A percentile compares a stretch with the other conserved stretches of the same genome.
Evolutionary conservation across 2,113 vertebrate species (phyloP).

Genomic region (Ptychochromis oligacanthus): DNA sequence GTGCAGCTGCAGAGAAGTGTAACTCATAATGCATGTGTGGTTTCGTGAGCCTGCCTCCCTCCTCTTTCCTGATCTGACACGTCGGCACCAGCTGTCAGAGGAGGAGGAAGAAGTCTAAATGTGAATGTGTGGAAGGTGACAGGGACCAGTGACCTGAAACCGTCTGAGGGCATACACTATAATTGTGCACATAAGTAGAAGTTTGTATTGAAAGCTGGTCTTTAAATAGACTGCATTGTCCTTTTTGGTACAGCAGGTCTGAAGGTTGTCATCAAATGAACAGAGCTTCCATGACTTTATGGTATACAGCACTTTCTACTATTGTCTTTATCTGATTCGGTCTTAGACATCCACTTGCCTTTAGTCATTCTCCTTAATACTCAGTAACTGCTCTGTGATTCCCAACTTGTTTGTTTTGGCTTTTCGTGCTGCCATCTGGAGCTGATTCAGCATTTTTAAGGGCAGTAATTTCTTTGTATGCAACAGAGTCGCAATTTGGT

Average conservation of each 20-base stretch:
- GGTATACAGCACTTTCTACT: slow-evolving; percentile 55
- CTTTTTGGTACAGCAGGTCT: slow-evolving; percentile 31
- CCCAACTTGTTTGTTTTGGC: slow-evolving; percentile 45
- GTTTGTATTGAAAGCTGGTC: slow-evolving; percentile 47
- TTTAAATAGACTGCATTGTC: slow-evolving; percentile 49
- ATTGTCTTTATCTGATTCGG: slow-evolving; percentile 18
- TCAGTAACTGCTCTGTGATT: slow-evolving; percentile 20
- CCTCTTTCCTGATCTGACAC: slow-evolving; percentile 54
- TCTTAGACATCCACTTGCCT: slow-evolving; percentile 22
- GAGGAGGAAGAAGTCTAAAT: slow-evolving; percentile 60
- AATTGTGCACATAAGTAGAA: slow-evolving; percentile 64
- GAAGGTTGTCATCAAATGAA: slow-evolving; percentile 37
- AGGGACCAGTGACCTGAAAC: slow-evolving; percentile 50
- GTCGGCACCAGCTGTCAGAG: slow-evolving; percentile 64
- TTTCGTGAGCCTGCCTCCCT: slow-evolving; percentile 51
- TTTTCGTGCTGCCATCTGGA: slow-evolving; percentile 39
- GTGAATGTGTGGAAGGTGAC: slow-evolving; percentile 64
- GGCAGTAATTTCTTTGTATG: slow-evolving; percentile 35
- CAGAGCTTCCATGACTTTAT: slow-evolving; percentile 22
- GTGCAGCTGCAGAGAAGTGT: slow-evolving; percentile 61
- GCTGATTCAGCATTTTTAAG: slow-evolving; percentile 54
- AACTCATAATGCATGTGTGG: slow-evolving; percentile 45
- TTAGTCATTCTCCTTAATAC: slow-evolving; percentile 12
- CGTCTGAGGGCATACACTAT: slow-evolving; percentile 54
- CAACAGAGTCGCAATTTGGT: slow-evolving; percentile 22